These are phyloP conservation scores for Galeopterus variegatus DNA, from an alignment of 2,113 vertebrate genomes.

Conservation along the genomic window DNA sequence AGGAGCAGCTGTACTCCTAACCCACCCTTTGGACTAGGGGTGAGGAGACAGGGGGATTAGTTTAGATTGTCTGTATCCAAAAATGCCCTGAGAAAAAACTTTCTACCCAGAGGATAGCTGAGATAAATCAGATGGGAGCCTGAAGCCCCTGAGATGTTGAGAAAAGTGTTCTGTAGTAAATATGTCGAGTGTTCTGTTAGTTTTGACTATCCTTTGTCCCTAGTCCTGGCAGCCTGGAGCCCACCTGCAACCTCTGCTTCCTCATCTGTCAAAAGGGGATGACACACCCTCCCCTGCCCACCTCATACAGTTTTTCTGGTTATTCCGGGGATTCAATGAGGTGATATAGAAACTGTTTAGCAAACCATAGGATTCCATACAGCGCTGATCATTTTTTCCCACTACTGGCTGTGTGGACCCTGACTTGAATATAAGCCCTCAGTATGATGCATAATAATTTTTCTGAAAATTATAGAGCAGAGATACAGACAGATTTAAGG, in stretches of 20 bases:
- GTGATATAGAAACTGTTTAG: not conserved
- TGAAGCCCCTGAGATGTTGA: not conserved
- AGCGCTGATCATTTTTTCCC: not conserved
- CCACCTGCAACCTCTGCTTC: not conserved
- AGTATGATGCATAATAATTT: not conserved
- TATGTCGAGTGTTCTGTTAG: too few species aligned
- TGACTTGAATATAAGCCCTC: not conserved
- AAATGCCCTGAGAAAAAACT: not conserved
- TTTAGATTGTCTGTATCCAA: not conserved
- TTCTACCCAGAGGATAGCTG: not conserved
- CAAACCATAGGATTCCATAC: not conserved
- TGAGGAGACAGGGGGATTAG: not conserved
- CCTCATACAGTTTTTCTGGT: not conserved
- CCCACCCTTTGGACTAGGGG: not conserved
- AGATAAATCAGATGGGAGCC: not conserved
- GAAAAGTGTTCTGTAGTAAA: not conserved
- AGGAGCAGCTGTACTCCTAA: not conserved
- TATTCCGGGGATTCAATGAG: not conserved
- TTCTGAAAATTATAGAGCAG: slow-evolving; percentile 34
- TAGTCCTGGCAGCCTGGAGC: not conserved
- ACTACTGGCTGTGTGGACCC: not conserved
- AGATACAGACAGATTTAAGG: not conserved
- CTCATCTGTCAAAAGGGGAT: not conserved
- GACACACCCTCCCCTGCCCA: too few species aligned
- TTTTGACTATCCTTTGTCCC: not conserved